These are phyloP conservation scores for Triplophysa rosa DNA, from an alignment of 2,113 vertebrate species.

Conservation along the genomic window DNA sequence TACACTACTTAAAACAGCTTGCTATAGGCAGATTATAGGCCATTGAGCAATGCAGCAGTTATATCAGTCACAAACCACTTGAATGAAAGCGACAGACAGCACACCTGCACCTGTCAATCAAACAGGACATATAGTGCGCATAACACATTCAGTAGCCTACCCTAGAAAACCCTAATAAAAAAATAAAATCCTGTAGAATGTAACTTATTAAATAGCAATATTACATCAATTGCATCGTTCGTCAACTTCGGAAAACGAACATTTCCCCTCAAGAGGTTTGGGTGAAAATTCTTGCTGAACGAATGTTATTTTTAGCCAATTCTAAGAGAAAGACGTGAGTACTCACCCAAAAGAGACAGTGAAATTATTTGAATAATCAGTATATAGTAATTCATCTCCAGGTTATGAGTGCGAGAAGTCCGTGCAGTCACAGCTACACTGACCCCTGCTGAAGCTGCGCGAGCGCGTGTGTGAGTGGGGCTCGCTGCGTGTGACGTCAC, in stretches of 20 bases:
- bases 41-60: not conserved
- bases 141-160: constrained; percentile 13
- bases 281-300: not conserved
- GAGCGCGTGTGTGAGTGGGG: not conserved
- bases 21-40: not conserved
- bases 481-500: too few species aligned
- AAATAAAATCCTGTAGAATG: not conserved
- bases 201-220: not conserved
- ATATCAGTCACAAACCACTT: constrained; percentile 17
- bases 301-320: too few species aligned
- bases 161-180: not conserved
- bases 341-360: constrained; percentile 34
- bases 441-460: not conserved
- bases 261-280: not conserved
- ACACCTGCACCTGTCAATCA: constrained; percentile 47
- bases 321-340: not conserved
- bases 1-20: too few species aligned
- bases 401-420: not conserved
- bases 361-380: not conserved
- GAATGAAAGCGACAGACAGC: constrained; percentile 32
- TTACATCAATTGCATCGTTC: too few species aligned
- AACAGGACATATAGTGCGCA: constrained; percentile 2
- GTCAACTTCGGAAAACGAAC: too few species aligned
- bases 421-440: not conserved
- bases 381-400: constrained; percentile 20